Percentiles rank a stretch among this genome's conserved stretches.
Evolutionary conservation across 23 tunicate genomes (phyloP).

Genomic region (Ascidia mentula): DNA sequence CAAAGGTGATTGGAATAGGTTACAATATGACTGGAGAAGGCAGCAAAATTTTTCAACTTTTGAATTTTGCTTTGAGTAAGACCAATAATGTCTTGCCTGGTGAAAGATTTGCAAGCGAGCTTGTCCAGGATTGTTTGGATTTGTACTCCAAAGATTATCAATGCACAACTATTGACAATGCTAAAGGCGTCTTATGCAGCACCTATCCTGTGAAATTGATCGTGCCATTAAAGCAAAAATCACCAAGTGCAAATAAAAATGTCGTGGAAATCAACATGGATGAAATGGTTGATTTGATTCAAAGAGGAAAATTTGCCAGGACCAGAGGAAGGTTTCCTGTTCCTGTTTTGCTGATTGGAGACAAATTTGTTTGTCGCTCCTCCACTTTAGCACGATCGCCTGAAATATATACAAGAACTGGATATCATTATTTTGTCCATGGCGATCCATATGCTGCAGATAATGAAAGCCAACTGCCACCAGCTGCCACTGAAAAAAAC

Average conservation of each 20-base stretch:
- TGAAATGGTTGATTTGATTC: constrained; percentile 40
- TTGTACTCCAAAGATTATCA: constrained; percentile 61
- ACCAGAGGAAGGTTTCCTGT: constrained; percentile 84
- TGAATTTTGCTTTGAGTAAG: constrained; percentile 39
- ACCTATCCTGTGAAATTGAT: constrained; percentile 74
- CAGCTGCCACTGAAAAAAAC: neutral
- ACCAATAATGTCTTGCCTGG: constrained; percentile 35
- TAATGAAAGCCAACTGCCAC: neutral
- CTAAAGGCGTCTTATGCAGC: constrained; percentile 63
- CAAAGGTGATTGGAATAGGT: neutral
- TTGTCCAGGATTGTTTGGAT: constrained; percentile 48
- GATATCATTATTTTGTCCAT: constrained; percentile 26
- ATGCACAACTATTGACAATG: constrained; percentile 58
- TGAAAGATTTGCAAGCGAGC: constrained; percentile 43
- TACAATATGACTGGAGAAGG: constrained; percentile 52
- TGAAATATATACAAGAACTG: constrained; percentile 64
- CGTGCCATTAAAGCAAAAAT: constrained; percentile 54
- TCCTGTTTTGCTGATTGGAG: constrained; percentile 71
- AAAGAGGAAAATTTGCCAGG: constrained; percentile 69
- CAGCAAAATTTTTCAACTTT: constrained; percentile 44
- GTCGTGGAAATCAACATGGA: neutral
- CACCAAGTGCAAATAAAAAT: neutral
- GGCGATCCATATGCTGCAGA: neutral
- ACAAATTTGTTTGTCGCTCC: constrained; percentile 83
- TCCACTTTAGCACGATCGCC: constrained; percentile 87